Percentiles rank a stretch among this genome's conserved stretches.
phyloP scores from a whole-genome alignment of 2,113 vertebrate species.

The Haemorhous mexicanus region DNA sequence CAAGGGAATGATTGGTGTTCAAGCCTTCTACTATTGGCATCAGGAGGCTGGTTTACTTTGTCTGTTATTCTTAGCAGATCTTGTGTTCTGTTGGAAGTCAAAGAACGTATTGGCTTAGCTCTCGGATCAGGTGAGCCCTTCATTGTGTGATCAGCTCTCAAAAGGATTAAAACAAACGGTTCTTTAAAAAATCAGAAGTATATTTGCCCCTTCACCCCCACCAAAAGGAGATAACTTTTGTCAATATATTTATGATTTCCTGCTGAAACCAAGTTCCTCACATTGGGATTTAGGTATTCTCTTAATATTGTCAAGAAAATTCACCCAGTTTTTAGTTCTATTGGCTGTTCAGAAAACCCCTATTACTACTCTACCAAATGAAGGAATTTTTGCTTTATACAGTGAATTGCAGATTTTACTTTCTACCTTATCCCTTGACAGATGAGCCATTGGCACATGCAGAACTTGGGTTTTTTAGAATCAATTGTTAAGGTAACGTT shows the following conservation, averaged over 20 bases:
- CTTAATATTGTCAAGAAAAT: neutral
- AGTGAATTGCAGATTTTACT: neutral
- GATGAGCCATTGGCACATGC: neutral
- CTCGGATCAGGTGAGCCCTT: neutral
- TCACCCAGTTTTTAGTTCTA: neutral
- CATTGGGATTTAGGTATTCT: neutral
- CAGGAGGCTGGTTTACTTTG: neutral
- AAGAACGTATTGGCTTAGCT: neutral
- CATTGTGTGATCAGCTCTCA: neutral
- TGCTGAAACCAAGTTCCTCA: neutral
- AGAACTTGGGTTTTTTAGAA: neutral
- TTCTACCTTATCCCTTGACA: neutral
- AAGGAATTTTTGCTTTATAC: neutral
- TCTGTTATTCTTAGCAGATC: neutral
- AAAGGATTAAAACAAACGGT: neutral
- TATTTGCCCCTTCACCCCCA: accelerated
- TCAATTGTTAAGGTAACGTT: neutral
- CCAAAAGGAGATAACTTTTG: neutral
- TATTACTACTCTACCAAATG: neutral
- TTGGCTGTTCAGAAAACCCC: neutral
- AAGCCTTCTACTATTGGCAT: neutral
- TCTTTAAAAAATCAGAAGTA: neutral
- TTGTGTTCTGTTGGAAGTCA: neutral
- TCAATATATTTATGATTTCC: neutral
- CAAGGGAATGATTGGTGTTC: neutral